Percentiles rank a stretch among this genome's conserved stretches.
Conservation (phyloP, 2,797 vertebrate species). For the Hozukius guyotensis region DNA sequence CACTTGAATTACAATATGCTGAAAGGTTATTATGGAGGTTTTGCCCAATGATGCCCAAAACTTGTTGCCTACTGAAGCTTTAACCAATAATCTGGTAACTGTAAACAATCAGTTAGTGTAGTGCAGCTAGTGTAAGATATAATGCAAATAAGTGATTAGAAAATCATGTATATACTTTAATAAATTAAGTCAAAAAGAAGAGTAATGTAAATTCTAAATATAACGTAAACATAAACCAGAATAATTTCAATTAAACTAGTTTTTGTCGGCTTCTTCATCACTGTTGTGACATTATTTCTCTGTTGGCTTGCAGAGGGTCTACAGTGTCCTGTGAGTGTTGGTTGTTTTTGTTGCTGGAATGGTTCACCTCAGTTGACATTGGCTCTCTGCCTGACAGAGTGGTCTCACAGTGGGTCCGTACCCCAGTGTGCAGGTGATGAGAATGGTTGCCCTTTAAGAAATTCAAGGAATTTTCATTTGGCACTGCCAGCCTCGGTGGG, state of each 20-base stretch:
- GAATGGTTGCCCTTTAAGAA: slow-evolving; percentile 78
- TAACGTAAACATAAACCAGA: background rate
- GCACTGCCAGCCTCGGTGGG: slow-evolving; percentile 64
- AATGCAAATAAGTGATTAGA: too few relatives aligned
- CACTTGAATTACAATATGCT: too few relatives aligned
- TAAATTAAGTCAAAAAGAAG: background rate
- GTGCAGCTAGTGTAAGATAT: rapidly evolving
- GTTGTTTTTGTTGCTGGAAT: slow-evolving; percentile 68
- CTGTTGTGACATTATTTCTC: slow-evolving; percentile 39
- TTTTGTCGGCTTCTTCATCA: slow-evolving; percentile 11
- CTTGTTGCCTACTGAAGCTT: rapidly evolving
- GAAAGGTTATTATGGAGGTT: too few relatives aligned
- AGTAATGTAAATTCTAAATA: background rate
- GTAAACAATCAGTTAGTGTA: too few relatives aligned
- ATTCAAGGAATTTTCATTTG: slow-evolving; percentile 70
- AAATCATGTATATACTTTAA: background rate
- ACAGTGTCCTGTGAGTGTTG: slow-evolving; percentile 48
- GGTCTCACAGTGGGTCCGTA: slow-evolving; percentile 70
- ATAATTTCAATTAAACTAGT: background rate
- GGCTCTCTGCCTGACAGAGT: slow-evolving; percentile 63
- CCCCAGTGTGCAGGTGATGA: slow-evolving; percentile 73
- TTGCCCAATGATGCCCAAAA: too few relatives aligned
- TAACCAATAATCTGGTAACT: too few relatives aligned
- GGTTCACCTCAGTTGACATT: slow-evolving; percentile 75
- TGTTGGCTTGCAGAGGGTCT: slow-evolving; percentile 29